phyloP scores from a whole-genome alignment of 2,797 vertebrate species.

The Gallirallus australis region DNA sequence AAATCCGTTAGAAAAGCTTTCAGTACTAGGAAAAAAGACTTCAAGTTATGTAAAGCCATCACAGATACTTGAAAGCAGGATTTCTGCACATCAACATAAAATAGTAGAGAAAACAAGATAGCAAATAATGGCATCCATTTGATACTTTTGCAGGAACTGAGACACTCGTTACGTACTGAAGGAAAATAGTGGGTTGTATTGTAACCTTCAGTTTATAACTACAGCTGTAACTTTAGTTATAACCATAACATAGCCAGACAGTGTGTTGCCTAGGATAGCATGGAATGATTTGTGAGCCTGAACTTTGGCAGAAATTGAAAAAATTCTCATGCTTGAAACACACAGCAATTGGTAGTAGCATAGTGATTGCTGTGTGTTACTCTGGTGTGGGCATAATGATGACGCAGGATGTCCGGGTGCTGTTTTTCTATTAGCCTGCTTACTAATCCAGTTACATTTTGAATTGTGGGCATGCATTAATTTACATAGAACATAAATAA shows the following conservation, averaged over 20 bases:
- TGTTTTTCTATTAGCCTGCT: background rate
- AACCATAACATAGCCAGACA: background rate
- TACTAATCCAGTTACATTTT: background rate
- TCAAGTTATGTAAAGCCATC: background rate
- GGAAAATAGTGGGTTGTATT: background rate
- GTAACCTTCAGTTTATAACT: background rate
- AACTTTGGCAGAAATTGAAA: background rate
- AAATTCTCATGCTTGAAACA: background rate
- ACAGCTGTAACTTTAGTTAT: background rate
- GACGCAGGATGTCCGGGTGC: background rate
- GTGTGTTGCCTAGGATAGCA: background rate
- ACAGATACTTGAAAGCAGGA: background rate
- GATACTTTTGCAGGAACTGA: background rate
- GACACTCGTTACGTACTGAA: background rate
- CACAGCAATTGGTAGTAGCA: background rate
- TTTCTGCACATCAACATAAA: background rate
- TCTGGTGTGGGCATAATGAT: background rate
- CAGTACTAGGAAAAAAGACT: background rate
- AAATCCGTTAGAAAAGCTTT: background rate
- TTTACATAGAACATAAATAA: background rate
- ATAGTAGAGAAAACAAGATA: background rate
- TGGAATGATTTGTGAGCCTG: background rate
- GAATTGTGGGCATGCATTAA: background rate
- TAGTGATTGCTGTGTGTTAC: background rate
- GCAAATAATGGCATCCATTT: background rate